Conservation (phyloP, 1,140 invertebrate species). For the Drosophila cardini region DNA sequence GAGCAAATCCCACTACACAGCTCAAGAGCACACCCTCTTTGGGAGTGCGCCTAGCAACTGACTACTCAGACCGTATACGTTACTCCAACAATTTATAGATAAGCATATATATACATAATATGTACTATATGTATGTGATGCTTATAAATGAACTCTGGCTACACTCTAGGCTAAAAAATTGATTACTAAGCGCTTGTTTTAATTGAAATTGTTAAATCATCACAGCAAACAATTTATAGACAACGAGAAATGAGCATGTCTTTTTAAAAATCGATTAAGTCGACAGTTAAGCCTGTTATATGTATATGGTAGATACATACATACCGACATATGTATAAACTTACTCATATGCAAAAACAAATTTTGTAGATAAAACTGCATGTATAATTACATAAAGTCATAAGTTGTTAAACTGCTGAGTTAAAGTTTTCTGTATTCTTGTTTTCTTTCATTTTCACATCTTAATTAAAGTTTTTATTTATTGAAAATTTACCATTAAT, state of each 20-base stretch:
- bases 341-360: neutral
- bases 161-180: conserved; percentile 49
- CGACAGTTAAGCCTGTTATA: neutral
- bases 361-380: neutral
- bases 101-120: neutral
- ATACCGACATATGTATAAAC: neutral
- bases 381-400: too few species aligned
- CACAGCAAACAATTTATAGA: conserved; percentile 20
- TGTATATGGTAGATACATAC: neutral
- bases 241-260: conserved; percentile 7
- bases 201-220: conserved; percentile 36
- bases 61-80: neutral
- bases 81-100: neutral
- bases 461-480: neutral
- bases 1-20: too few species aligned
- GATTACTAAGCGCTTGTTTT: conserved; percentile 37
- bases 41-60: neutral
- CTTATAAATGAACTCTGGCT: conserved; percentile 50
- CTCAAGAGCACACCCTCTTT: too few species aligned
- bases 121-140: neutral
- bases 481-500: neutral
- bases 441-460: neutral
- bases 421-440: too few species aligned
- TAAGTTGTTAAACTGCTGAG: too few species aligned
- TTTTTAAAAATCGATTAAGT: conserved; percentile 38